phyloP scores from a whole-genome alignment of 2,888 invertebrate species.

The Anarsia innoxiella region DNA sequence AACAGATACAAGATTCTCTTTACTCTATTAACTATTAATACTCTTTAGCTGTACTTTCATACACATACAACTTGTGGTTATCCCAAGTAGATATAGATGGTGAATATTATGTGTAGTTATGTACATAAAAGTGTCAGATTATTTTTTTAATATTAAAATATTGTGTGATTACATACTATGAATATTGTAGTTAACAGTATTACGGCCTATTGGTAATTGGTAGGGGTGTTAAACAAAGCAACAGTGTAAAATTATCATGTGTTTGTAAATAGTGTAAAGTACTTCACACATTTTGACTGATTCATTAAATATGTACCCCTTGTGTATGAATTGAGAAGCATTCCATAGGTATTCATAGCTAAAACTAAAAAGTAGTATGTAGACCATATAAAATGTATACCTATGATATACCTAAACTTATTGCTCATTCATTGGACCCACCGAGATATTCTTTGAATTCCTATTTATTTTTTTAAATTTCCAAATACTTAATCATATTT shows the following conservation, averaged over 20 bases:
- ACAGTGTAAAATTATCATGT: not conserved
- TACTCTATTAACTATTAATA: conserved; percentile 28
- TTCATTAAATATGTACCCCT: conserved; percentile 5
- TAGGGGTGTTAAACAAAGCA: conserved; percentile 9
- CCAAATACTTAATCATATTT: no score
- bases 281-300: conserved; percentile 11
- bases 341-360: no score
- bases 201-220: conserved; percentile 8
- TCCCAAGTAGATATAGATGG: not conserved
- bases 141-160: not conserved
- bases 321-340: conserved; percentile 11
- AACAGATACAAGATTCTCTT: conserved; percentile 28
- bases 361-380: no score
- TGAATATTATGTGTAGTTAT: not conserved
- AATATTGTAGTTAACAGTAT: conserved; percentile 2
- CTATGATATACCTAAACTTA: no score
- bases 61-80: not conserved
- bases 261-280: conserved; percentile 9
- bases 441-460: no score
- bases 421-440: conserved; percentile 9
- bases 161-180: no score
- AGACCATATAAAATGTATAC: no score
- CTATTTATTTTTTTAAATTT: not conserved
- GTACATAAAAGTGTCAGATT: not conserved
- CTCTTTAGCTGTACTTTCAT: conserved; percentile 24